These are phyloP conservation scores for Octomys mimax DNA, from an alignment of 2,797 vertebrate species.

Conservation along the genomic window DNA sequence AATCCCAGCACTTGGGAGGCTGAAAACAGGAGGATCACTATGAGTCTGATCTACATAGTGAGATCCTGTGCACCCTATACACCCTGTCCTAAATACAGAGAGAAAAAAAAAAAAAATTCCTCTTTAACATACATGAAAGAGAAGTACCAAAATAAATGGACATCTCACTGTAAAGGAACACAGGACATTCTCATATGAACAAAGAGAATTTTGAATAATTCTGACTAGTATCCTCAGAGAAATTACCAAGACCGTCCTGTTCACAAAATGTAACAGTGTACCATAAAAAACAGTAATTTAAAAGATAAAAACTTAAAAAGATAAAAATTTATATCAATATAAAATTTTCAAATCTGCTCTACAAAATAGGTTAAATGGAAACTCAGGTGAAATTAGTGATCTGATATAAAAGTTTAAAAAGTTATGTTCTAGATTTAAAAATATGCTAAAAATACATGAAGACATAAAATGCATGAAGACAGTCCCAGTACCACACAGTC, in stretches of 20 bases:
- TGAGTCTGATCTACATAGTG: too few relatives aligned
- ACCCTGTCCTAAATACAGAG: too few relatives aligned
- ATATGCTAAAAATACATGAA: neutral
- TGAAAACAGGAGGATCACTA: too few relatives aligned
- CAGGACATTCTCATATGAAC: neutral
- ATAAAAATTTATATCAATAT: neutral
- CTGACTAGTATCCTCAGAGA: neutral
- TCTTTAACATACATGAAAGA: neutral
- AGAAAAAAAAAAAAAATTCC: too few relatives aligned
- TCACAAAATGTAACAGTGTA: neutral
- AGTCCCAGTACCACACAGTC: neutral
- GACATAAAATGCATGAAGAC: neutral
- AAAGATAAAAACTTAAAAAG: slow-evolving; percentile 27
- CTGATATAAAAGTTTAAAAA: neutral
- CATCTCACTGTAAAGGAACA: neutral
- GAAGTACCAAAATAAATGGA: neutral
- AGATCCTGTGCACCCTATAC: too few relatives aligned
- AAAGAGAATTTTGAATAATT: neutral
- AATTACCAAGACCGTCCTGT: neutral
- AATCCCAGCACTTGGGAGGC: too few relatives aligned
- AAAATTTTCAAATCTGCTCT: neutral
- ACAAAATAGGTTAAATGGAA: neutral
- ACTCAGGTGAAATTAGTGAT: neutral
- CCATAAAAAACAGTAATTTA: neutral
- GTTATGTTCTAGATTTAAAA: neutral